Conservation (phyloP, 2,888 invertebrate species). For the Apoderus coryli region DNA sequence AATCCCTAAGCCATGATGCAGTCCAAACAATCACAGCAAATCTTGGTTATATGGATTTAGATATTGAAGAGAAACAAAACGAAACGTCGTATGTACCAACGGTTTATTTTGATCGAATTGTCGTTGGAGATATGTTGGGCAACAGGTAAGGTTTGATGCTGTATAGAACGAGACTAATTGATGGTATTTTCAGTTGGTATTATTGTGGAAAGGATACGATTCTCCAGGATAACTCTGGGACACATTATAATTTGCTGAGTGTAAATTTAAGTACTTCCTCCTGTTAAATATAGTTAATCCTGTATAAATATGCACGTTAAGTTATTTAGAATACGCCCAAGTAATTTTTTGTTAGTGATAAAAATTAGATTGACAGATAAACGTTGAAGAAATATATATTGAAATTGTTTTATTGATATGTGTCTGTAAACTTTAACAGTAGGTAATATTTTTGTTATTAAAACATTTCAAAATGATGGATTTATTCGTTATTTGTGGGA, state of each 20-base stretch:
- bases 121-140: slow-evolving; percentile 29
- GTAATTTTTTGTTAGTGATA: slow-evolving; percentile 7
- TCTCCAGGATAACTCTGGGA: slow-evolving; percentile 20
- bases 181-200: slow-evolving; percentile 28
- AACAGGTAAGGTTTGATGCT: slow-evolving; percentile 26
- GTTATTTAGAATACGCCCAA: too few species aligned
- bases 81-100: slow-evolving; percentile 15
- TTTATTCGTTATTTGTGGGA: slow-evolving; percentile 29
- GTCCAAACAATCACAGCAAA: slow-evolving; percentile 24
- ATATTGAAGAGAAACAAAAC: slow-evolving; percentile 22
- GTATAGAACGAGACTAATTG: too few species aligned
- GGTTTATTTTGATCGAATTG: slow-evolving; percentile 26
- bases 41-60: slow-evolving; percentile 25
- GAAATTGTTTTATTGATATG: too few species aligned
- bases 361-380: slow-evolving; percentile 1
- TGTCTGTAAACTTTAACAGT: too few species aligned
- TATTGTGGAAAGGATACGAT: slow-evolving; percentile 29
- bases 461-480: too few species aligned
- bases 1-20: slow-evolving; percentile 21
- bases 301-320: slow-evolving; percentile 3
- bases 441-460: too few species aligned
- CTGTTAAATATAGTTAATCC: slow-evolving; percentile 13
- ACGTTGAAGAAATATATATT: too few species aligned
- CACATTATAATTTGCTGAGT: slow-evolving; percentile 14
- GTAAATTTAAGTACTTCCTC: slow-evolving; percentile 15